Percentiles rank a stretch among this genome's conserved stretches.
Evolutionary conservation across 2,113 vertebrate species (phyloP).

Genomic region (Notiomystis cincta): DNA sequence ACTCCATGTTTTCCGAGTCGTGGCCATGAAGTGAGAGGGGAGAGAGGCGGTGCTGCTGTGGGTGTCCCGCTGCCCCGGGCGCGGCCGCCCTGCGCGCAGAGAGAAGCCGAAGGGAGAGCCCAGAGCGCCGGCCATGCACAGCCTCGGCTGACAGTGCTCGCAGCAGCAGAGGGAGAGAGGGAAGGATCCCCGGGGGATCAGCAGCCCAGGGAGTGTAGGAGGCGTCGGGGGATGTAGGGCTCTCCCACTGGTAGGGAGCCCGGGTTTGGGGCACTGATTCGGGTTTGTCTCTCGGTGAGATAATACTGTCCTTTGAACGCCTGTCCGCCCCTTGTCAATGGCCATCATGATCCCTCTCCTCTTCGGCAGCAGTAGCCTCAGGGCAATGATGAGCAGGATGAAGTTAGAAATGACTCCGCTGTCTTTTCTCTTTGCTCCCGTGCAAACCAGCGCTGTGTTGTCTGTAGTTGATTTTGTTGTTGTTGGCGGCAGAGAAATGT

Average conservation of each 20-base stretch:
- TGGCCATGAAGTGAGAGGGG: slow-evolving; percentile 64
- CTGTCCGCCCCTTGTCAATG: not conserved
- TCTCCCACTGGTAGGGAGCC: not conserved
- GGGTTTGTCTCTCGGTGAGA: slow-evolving; percentile 29
- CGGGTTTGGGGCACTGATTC: not conserved
- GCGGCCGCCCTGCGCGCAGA: not conserved
- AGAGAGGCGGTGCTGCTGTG: not conserved
- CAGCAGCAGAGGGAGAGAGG: not conserved
- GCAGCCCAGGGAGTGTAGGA: not conserved
- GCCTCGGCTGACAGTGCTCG: slow-evolving; percentile 24
- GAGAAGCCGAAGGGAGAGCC: not conserved
- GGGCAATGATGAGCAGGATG: slow-evolving; percentile 67
- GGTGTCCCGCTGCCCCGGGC: slow-evolving; percentile 25
- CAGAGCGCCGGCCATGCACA: slow-evolving; percentile 50
- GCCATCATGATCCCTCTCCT: slow-evolving; percentile 75
- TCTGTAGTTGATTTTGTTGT: slow-evolving; percentile 75
- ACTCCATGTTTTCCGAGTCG: slow-evolving; percentile 43
- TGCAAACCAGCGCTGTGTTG: slow-evolving; percentile 80
- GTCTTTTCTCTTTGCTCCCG: slow-evolving; percentile 79
- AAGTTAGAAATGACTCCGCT: slow-evolving; percentile 80
- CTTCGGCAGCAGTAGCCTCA: slow-evolving; percentile 63
- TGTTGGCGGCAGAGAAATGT: slow-evolving; percentile 75
- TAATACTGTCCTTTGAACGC: not conserved
- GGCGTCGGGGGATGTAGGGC: slow-evolving; percentile 39
- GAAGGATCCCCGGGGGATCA: slow-evolving; percentile 34